Evolutionary conservation across 2,888 invertebrate genomes (phyloP).

Genomic region (Aphodius granarius): DNA sequence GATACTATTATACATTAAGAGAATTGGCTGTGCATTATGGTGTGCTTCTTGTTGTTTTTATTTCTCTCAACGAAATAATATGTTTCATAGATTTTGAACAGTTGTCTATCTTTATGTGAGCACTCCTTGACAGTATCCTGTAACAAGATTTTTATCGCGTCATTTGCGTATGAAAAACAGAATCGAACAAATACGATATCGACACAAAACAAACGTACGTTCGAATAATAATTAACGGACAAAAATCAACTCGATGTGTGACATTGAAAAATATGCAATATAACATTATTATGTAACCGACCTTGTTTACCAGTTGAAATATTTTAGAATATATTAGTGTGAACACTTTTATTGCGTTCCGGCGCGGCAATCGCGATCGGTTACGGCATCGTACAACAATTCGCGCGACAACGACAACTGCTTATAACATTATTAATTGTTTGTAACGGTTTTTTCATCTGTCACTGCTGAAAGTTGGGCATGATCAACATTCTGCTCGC

Average conservation of each 20-base stretch:
- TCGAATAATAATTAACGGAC: neutral
- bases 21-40: too few relatives aligned
- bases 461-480: neutral
- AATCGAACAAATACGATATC: neutral
- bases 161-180: neutral
- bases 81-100: neutral
- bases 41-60: too few relatives aligned
- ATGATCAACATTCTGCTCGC: neutral
- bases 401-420: neutral
- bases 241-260: neutral
- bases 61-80: too few relatives aligned
- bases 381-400: neutral
- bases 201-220: neutral
- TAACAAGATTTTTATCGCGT: neutral
- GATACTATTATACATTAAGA: neutral
- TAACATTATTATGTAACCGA: slow-evolving; percentile 17
- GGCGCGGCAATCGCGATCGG: too few relatives aligned
- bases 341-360: neutral
- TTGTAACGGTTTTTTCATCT: too few relatives aligned
- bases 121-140: neutral
- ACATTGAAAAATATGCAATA: slow-evolving; percentile 17
- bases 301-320: slow-evolving; percentile 18
- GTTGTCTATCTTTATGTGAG: neutral
- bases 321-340: slow-evolving; percentile 18
- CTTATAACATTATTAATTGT: neutral